Conservation (phyloP, 2,888 invertebrate species). For the Notodonta dromedarius region DNA sequence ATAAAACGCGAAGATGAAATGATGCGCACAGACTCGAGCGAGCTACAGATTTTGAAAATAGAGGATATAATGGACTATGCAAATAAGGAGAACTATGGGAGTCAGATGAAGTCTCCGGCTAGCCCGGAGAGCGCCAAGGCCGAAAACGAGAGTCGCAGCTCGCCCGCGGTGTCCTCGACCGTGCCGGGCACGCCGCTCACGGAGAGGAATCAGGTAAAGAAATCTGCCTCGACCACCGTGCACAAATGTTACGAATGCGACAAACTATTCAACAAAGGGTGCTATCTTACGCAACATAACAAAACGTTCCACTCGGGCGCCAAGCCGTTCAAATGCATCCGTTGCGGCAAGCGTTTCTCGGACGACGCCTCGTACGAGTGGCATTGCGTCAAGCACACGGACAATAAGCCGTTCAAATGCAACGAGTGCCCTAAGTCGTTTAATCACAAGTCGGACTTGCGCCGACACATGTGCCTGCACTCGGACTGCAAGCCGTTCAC, state of each 20-base stretch:
- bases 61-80: conserved; percentile 81
- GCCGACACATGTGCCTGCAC: conserved; percentile 94
- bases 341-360: conserved; percentile 94
- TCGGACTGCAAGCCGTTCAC: conserved; percentile 93
- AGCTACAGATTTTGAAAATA: conserved; percentile 74
- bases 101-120: conserved; percentile 78
- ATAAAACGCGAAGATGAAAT: conserved; percentile 69
- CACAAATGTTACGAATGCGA: conserved; percentile 93
- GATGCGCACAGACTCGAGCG: conserved; percentile 60
- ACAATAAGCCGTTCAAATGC: conserved; percentile 95
- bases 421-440: conserved; percentile 93
- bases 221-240: conserved; percentile 56
- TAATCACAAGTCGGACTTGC: conserved; percentile 95
- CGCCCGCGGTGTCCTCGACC: conserved; percentile 71
- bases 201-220: conserved; percentile 73
- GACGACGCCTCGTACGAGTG: conserved; percentile 88
- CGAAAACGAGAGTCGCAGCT: conserved; percentile 66
- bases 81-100: conserved; percentile 79
- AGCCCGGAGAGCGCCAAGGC: conserved; percentile 78
- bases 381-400: conserved; percentile 90
- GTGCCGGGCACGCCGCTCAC: conserved; percentile 72
- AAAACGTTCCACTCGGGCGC: conserved; percentile 95
- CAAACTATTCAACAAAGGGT: conserved; percentile 93
- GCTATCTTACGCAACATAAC: conserved; percentile 95
- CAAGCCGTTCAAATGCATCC: conserved; percentile 92